Evolutionary conservation across 2,113 vertebrate genomes (phyloP).

Genomic region (Bucco capensis): DNA sequence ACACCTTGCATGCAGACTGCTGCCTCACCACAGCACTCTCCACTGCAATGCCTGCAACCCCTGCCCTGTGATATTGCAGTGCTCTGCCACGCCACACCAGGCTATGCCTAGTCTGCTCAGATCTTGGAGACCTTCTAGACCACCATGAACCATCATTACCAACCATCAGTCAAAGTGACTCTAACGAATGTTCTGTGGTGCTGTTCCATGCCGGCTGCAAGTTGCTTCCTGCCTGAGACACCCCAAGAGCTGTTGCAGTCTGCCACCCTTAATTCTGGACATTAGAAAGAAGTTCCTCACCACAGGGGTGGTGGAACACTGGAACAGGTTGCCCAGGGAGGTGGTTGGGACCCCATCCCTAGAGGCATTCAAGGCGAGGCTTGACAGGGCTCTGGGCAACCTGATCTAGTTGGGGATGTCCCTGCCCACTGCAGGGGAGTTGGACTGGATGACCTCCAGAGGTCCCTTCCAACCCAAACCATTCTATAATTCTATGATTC

Average conservation of each 20-base stretch:
- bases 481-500: too few species aligned
- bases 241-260: not conserved
- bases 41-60: fast-evolving
- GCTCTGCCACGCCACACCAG: not conserved
- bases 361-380: too few species aligned
- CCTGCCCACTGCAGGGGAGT: too few species aligned
- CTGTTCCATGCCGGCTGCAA: not conserved
- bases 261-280: not conserved
- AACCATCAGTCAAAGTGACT: not conserved
- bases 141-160: not conserved
- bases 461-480: too few species aligned
- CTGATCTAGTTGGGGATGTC: too few species aligned
- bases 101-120: not conserved
- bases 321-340: too few species aligned
- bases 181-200: not conserved
- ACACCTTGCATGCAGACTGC: not conserved
- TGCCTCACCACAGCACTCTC: not conserved
- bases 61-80: fast-evolving
- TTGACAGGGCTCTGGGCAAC: too few species aligned
- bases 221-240: not conserved
- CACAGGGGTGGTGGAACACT: too few species aligned
- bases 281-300: too few species aligned
- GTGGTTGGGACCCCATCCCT: too few species aligned
- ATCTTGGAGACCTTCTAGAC: not conserved
- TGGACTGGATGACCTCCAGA: too few species aligned